phyloP scores from a whole-genome alignment of 2,888 invertebrate genomes.

The Pheosia tremula region DNA sequence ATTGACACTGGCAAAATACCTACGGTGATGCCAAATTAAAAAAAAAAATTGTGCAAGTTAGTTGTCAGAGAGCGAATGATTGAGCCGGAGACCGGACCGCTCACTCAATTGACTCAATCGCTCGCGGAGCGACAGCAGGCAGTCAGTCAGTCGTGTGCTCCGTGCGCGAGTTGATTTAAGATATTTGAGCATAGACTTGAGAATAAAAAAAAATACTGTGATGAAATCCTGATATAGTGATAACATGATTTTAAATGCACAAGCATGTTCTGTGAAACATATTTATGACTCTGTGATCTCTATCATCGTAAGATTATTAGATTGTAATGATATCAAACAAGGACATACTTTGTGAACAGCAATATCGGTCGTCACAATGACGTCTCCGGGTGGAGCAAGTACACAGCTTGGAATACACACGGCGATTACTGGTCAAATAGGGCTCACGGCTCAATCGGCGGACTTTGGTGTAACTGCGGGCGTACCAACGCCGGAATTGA shows the following conservation, averaged over 20 bases:
- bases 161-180: no score
- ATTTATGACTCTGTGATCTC: conserved; percentile 17
- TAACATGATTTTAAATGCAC: conserved; percentile 7
- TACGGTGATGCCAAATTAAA: no score
- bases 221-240: background rate
- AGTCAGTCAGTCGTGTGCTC: no score
- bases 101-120: no score
- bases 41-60: no score
- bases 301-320: conserved; percentile 37
- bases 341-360: conserved; percentile 46
- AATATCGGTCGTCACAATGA: conserved; percentile 56
- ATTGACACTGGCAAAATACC: no score
- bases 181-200: no score
- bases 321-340: conserved; percentile 54
- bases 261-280: conserved; percentile 21
- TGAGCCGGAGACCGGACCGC: no score
- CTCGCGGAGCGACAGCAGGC: no score
- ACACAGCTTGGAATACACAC: conserved; percentile 55
- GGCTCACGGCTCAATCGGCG: conserved; percentile 42
- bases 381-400: conserved; percentile 59
- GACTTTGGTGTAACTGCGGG: conserved; percentile 61
- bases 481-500: conserved; percentile 49
- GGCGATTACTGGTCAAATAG: conserved; percentile 54
- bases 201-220: background rate
- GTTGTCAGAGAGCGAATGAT: no score